Evolutionary conservation across 2,113 vertebrate genomes (phyloP).

Genomic region (Sphaerodactylus townsendi): DNA sequence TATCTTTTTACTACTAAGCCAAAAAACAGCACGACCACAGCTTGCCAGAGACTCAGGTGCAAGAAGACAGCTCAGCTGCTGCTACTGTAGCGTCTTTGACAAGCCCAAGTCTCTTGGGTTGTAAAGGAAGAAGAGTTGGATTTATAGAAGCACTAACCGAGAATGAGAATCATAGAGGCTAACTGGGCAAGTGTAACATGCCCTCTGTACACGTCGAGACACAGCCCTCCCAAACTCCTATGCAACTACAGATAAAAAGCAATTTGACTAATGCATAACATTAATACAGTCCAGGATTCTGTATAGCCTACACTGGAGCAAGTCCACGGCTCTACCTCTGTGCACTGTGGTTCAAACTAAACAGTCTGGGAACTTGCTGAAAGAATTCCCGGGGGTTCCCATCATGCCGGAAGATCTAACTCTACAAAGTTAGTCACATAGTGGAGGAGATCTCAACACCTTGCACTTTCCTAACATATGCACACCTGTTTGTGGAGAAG

Average conservation of each 20-base stretch:
- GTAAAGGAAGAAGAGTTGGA: too few relatives aligned
- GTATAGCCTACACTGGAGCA: too few relatives aligned
- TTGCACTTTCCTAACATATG: not conserved
- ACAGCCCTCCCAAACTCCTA: too few relatives aligned
- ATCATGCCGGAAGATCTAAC: not conserved
- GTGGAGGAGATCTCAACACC: not conserved
- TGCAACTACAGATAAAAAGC: too few relatives aligned
- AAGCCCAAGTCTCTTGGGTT: not conserved
- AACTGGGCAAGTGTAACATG: too few relatives aligned
- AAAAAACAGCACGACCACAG: not conserved
- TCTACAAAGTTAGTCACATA: not conserved
- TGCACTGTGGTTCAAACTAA: too few relatives aligned
- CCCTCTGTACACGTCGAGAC: too few relatives aligned
- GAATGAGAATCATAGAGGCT: too few relatives aligned
- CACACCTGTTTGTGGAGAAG: not conserved
- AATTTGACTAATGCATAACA: too few relatives aligned
- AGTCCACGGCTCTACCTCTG: too few relatives aligned
- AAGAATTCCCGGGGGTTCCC: not conserved
- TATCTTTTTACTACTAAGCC: too few relatives aligned
- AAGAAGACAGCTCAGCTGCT: not conserved
- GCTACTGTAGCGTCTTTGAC: not conserved
- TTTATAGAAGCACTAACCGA: not conserved
- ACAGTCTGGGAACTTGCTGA: not conserved
- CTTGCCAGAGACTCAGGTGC: not conserved
- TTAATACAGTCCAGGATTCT: too few relatives aligned